Evolutionary conservation across 92 coral and sea anemone genomes (phyloP).

Genomic region (Epizoanthus illoricatus): DNA sequence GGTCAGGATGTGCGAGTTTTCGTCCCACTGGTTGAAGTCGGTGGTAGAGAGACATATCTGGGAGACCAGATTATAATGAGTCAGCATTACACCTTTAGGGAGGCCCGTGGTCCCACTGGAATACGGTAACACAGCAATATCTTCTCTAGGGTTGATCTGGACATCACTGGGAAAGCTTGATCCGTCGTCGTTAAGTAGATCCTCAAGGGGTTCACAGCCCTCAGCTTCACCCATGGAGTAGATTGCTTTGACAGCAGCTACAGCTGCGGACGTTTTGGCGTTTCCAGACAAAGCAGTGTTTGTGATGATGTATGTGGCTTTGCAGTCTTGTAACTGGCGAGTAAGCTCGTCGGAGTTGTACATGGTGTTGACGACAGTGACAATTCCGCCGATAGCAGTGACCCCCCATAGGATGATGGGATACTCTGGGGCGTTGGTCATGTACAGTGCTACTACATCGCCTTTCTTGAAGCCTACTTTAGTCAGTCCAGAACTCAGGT

Average conservation of each 20-base stretch:
- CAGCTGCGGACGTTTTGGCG: slow-evolving; percentile 71
- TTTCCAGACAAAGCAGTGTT: slow-evolving; percentile 61
- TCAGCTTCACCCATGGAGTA: slow-evolving; percentile 67
- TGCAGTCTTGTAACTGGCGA: slow-evolving; percentile 65
- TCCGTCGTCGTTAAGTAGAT: slow-evolving; percentile 83
- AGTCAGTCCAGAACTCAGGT: slow-evolving; percentile 68
- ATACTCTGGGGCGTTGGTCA: slow-evolving; percentile 72
- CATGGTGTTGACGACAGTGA: slow-evolving; percentile 67
- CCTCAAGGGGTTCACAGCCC: slow-evolving; percentile 63
- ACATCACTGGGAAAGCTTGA: slow-evolving; percentile 53
- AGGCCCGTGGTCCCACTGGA: slow-evolving; percentile 93
- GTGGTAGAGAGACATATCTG: slow-evolving; percentile 57
- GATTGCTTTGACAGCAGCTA: slow-evolving; percentile 42
- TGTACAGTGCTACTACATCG: slow-evolving; percentile 73
- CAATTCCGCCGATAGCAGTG: slow-evolving; percentile 71
- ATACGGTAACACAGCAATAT: slow-evolving; percentile 79
- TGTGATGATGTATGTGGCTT: slow-evolving; percentile 74
- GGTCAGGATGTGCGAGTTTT: slow-evolving; percentile 57
- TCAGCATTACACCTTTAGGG: slow-evolving; percentile 85
- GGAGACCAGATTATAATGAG: slow-evolving; percentile 77
- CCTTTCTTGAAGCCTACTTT: slow-evolving; percentile 78
- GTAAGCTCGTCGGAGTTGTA: slow-evolving; percentile 75
- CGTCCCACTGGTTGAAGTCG: slow-evolving; percentile 53
- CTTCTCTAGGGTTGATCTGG: slow-evolving; percentile 66
- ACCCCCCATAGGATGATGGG: slow-evolving; percentile 72